Evolutionary conservation across 2,888 invertebrate genomes (phyloP).

Genomic region (Diaphora mendica): DNA sequence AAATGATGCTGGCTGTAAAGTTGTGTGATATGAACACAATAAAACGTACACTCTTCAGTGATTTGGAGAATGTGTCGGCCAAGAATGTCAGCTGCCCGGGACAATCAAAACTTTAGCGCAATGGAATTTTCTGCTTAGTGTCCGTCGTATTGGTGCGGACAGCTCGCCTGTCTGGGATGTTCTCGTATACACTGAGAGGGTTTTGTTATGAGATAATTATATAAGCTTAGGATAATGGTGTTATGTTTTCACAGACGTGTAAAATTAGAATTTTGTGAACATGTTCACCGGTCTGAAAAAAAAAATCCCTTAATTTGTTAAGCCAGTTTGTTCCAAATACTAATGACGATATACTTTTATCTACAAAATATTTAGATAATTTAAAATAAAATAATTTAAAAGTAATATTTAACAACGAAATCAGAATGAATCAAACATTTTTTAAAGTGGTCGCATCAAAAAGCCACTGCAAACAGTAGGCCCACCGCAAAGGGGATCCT

Average conservation of each 20-base stretch:
- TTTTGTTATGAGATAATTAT: conserved; percentile 43
- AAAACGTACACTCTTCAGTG: conserved; percentile 75
- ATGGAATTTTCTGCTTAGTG: conserved; percentile 84
- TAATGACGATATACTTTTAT: background rate
- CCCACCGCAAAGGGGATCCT: conserved; percentile 71
- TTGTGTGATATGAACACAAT: conserved; percentile 75
- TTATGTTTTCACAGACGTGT: conserved; percentile 5
- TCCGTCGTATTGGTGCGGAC: conserved; percentile 76
- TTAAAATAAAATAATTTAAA: conserved; percentile 18
- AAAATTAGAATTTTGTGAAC: background rate
- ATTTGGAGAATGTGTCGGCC: conserved; percentile 78
- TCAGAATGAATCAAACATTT: conserved; percentile 44
- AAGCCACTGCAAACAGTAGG: conserved; percentile 62
- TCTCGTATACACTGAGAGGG: conserved; percentile 27
- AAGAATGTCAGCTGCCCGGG: conserved; percentile 85
- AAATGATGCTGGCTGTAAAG: conserved; percentile 26
- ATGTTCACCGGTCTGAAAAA: background rate
- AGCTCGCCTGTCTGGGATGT: conserved; percentile 64
- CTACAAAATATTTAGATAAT: background rate
- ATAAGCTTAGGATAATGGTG: conserved; percentile 24
- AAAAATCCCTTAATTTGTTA: background rate
- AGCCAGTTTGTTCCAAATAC: background rate
- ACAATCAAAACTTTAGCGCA: conserved; percentile 85
- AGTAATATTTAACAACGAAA: conserved; percentile 32
- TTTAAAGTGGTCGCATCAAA: conserved; percentile 67